Base-by-base conservation (phyloP, 2,113 vertebrate species). In the Ptyas mucosa region DNA sequence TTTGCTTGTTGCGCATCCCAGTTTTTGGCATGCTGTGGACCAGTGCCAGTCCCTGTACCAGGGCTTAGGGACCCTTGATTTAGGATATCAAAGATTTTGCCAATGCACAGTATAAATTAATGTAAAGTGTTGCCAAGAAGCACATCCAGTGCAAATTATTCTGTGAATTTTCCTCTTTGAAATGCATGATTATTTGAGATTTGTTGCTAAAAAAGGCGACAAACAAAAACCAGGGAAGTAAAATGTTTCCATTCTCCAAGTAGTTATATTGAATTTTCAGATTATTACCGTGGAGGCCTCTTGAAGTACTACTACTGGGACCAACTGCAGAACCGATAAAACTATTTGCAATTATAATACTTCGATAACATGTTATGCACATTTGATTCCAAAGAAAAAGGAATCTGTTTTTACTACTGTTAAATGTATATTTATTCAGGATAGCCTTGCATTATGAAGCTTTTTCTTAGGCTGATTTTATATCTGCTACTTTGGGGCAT, bases 231-330 rank as follows among this genome's bases (percentile, higher is more conserved):
- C 26, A 90, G 49, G 26, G 23, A 53, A 54, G 52, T 49, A 26
- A 53, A 88, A 18, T 18, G 3, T 69, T 4, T 0, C 54, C 24
- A 21, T 88, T 0, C 8, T 12, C 11, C 54, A 51, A 58, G 49
- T 55, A 61, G n/a, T 85, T 85, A 34, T 43, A 57, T 34, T 39
- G 58, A 90, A 24, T 87, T 90, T 57, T 39, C 3, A 0, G n/a
- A 12, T 5, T 0, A 15, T 14, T 7, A 8, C 23, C 23, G 5
- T 26, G 43, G 58, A 23, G n/a, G 5, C 0, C 0, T 39, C 26
- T 26, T 0, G 0, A 29, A 18, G 52, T 12, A 23, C 49, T 57
- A 4, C 89, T 0, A 0, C 34, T 0, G 0, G 39, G 10, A 15
- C 43, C 24, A 8, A 53, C 34, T 21, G 34, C 23, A 54, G 9